Evolutionary conservation across 2,797 vertebrate genomes (phyloP).

Genomic region (Diglossa cyanea): DNA sequence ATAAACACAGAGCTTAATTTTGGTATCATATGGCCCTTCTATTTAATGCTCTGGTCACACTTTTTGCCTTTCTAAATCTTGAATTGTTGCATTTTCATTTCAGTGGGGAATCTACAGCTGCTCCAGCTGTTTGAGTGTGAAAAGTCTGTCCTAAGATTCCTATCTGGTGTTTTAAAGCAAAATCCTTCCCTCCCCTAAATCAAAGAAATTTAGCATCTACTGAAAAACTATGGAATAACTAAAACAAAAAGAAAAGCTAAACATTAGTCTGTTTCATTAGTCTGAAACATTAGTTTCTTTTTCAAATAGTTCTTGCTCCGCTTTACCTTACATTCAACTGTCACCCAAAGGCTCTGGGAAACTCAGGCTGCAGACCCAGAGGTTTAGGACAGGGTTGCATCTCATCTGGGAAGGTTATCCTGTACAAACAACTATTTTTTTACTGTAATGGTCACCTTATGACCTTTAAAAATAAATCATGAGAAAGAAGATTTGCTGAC

Average conservation of each 20-base stretch:
- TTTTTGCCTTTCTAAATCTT: constrained; percentile 63
- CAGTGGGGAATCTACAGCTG: constrained; percentile 58
- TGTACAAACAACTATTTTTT: constrained; percentile 26
- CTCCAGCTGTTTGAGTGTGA: constrained; percentile 35
- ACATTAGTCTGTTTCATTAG: background rate
- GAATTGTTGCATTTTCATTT: constrained; percentile 49
- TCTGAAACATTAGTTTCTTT: background rate
- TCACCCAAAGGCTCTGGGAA: background rate
- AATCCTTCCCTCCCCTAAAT: background rate
- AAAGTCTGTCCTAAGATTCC: background rate
- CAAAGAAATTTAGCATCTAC: constrained; percentile 6
- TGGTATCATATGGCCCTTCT: constrained; percentile 55
- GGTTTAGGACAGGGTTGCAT: background rate
- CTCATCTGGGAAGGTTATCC: constrained; percentile 48
- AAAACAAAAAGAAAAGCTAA: background rate
- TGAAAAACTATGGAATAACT: background rate
- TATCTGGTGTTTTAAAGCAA: constrained; percentile 5
- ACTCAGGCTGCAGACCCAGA: background rate
- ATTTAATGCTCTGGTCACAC: constrained; percentile 62
- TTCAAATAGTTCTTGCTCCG: background rate
- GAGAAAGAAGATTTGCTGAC: background rate
- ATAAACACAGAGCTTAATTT: constrained; percentile 61
- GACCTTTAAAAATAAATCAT: constrained; percentile 8
- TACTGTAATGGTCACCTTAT: background rate
- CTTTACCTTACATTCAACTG: background rate